These are phyloP conservation scores for Leucoptera coffeella DNA, from an alignment of 2,888 invertebrate genomes.

Conservation along the genomic window DNA sequence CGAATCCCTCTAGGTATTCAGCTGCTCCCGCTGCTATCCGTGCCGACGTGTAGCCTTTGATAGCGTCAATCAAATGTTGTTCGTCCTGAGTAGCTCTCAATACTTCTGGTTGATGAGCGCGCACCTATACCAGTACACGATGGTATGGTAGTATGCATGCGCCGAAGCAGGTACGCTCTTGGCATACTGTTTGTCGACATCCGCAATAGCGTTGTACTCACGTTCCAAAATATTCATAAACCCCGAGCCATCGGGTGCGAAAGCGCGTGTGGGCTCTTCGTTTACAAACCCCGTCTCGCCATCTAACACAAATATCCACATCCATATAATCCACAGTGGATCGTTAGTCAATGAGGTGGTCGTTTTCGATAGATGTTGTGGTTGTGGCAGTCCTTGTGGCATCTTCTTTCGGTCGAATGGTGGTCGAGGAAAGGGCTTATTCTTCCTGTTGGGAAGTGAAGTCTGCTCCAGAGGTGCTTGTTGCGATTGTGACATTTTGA, in stretches of 20 bases:
- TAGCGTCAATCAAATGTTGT: background rate
- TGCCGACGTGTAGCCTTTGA: slow-evolving; percentile 1
- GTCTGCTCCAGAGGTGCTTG: too few species aligned
- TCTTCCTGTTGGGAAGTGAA: too few species aligned
- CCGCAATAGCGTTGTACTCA: slow-evolving; percentile 8
- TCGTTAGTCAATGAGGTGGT: background rate
- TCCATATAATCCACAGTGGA: background rate
- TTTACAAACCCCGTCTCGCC: slow-evolving; percentile 3
- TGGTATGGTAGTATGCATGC: slow-evolving; percentile 6
- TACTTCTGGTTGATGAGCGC: slow-evolving; percentile 1
- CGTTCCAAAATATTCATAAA: slow-evolving; percentile 6
- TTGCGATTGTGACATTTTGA: too few species aligned
- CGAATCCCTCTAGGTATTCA: background rate
- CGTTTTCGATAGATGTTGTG: background rate
- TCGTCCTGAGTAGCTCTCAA: background rate
- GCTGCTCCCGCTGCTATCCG: slow-evolving; percentile 1
- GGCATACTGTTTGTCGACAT: slow-evolving; percentile 7
- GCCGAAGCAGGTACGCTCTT: slow-evolving; percentile 6
- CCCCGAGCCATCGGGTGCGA: slow-evolving; percentile 7
- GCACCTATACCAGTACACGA: slow-evolving; percentile 1
- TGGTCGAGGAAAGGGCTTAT: too few species aligned
- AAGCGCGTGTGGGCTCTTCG: slow-evolving; percentile 4
- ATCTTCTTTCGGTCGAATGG: too few species aligned
- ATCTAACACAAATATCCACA: background rate
- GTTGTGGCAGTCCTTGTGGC: background rate